Conservation (phyloP, 1,140 invertebrate species). For the Rhagoletis pomonella region DNA sequence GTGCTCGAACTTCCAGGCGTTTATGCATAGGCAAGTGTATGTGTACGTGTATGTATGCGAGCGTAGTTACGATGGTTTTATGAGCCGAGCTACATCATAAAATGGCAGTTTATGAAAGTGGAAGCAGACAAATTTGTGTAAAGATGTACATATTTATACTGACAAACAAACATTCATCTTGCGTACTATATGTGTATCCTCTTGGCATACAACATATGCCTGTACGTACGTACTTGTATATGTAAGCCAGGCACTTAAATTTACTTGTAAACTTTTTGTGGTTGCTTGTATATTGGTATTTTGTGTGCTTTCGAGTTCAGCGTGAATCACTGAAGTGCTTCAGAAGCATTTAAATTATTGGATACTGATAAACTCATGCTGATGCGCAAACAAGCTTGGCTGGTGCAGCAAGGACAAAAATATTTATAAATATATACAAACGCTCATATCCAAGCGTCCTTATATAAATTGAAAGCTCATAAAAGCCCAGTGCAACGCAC, state of each 20-base stretch:
- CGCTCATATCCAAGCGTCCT: neutral
- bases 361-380: slow-evolving; percentile 42
- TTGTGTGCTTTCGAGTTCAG: neutral
- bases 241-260: slow-evolving; percentile 22
- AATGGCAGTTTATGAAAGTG: slow-evolving; percentile 9
- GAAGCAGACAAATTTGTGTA: neutral
- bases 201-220: neutral
- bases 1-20: slow-evolving; percentile 13
- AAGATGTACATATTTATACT: neutral
- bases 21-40: neutral
- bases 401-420: neutral
- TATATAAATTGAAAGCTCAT: neutral
- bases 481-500: neutral
- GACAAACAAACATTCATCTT: too few relatives aligned
- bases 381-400: slow-evolving; percentile 1
- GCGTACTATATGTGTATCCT: neutral
- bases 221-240: neutral
- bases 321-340: slow-evolving; percentile 51
- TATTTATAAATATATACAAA: neutral
- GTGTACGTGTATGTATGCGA: neutral
- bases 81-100: slow-evolving; percentile 12
- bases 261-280: slow-evolving; percentile 9
- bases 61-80: neutral
- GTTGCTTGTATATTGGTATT: neutral
- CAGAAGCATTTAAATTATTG: slow-evolving; percentile 63